Conservation (phyloP, 2,113 vertebrate species). For the Isurus oxyrinchus region DNA sequence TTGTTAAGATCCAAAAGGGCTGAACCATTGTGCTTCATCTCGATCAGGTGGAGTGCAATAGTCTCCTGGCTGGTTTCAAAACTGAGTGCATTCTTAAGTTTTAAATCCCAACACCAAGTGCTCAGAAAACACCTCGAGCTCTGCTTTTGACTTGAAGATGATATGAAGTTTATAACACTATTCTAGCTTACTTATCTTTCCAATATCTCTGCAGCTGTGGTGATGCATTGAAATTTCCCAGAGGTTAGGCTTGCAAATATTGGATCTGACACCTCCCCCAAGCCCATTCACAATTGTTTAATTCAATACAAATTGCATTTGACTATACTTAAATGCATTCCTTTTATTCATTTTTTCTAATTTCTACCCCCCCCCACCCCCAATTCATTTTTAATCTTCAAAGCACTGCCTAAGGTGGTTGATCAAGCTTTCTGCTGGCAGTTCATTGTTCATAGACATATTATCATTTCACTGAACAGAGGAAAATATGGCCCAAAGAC, state of each 20-base stretch:
- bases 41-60: neutral
- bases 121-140: neutral
- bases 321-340: neutral
- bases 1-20: neutral
- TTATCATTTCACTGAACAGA: neutral
- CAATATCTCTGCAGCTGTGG: neutral
- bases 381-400: neutral
- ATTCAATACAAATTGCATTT: neutral
- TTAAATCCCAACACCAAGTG: neutral
- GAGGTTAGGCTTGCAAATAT: neutral
- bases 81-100: neutral
- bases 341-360: neutral
- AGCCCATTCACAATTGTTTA: neutral
- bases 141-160: neutral
- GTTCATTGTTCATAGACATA: neutral
- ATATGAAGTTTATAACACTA: neutral
- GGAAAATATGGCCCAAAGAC: neutral
- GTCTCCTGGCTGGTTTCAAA: neutral
- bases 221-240: constrained; percentile 5
- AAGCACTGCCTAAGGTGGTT: neutral
- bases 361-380: neutral
- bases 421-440: neutral
- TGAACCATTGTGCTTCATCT: neutral
- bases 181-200: neutral
- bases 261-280: neutral